A percentile compares a stretch with the other conserved stretches of the same genome.
phyloP scores from a whole-genome alignment of 2,113 vertebrate species.

The Suricata suricatta region DNA sequence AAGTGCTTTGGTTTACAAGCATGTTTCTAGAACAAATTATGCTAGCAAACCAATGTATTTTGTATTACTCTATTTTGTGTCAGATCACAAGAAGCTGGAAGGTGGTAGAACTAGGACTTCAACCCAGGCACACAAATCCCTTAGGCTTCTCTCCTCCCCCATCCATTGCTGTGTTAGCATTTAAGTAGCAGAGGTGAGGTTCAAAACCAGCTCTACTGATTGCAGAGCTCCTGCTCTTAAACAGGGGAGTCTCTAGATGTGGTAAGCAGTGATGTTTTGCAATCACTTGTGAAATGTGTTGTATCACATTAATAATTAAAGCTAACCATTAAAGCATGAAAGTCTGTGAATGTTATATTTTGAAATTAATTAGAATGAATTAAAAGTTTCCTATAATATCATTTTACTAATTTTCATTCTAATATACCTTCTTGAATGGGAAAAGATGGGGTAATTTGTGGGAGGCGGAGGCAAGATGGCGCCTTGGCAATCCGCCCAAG shows the following conservation, averaged over 20 bases:
- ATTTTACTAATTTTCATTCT: not conserved
- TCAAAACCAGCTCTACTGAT: not conserved
- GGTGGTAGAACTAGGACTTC: not conserved
- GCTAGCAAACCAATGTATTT: too few relatives aligned
- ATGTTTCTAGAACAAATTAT: too few relatives aligned
- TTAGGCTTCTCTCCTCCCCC: not conserved
- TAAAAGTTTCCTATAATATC: not conserved
- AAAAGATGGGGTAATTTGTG: not conserved
- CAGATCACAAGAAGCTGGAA: not conserved
- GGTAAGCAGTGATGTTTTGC: not conserved
- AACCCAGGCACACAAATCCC: not conserved
- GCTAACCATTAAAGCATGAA: not conserved
- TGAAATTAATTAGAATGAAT: not conserved
- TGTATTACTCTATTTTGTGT: not conserved
- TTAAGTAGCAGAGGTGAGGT: not conserved
- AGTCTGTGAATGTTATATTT: not conserved
- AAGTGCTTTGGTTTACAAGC: too few relatives aligned
- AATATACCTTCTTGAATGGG: not conserved
- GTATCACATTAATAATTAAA: not conserved
- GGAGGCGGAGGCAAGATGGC: too few relatives aligned
- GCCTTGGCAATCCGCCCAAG: too few relatives aligned
- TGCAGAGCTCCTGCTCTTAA: not conserved
- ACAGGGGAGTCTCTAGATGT: too few relatives aligned
- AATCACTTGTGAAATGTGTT: not conserved
- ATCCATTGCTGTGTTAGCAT: not conserved